phyloP scores from a whole-genome alignment of 1,140 invertebrate genomes.

The Cyrtorhinus lividipennis region DNA sequence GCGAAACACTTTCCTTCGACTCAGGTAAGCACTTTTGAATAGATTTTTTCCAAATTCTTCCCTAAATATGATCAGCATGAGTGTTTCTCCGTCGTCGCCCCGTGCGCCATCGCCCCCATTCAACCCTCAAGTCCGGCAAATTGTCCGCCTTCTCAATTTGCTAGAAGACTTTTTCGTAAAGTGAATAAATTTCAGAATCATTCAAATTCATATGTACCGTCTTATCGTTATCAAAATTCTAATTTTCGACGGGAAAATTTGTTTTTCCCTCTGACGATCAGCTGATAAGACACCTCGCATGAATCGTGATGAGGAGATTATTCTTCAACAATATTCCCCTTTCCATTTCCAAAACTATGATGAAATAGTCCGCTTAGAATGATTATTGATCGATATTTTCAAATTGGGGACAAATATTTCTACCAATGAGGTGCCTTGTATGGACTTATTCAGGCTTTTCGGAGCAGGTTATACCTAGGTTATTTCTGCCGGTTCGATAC shows the following conservation, averaged over 20 bases:
- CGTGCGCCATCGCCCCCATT: neutral
- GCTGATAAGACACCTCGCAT: neutral
- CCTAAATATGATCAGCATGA: neutral
- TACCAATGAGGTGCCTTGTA: too few relatives aligned
- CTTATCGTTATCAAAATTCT: neutral
- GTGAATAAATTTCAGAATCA: neutral
- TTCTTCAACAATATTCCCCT: too few relatives aligned
- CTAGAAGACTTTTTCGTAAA: neutral
- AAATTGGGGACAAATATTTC: too few relatives aligned
- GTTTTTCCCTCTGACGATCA: neutral
- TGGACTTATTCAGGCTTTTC: too few relatives aligned
- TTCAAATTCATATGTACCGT: neutral
- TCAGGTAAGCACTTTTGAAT: neutral
- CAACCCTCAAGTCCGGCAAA: neutral
- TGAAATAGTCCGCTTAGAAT: too few relatives aligned
- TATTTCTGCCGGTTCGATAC: too few relatives aligned
- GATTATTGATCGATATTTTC: too few relatives aligned
- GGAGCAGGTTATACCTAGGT: too few relatives aligned
- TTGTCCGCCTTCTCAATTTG: neutral
- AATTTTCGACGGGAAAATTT: neutral
- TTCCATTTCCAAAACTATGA: too few relatives aligned
- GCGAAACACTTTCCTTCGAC: slow-evolving; percentile 12
- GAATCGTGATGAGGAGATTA: too few relatives aligned
- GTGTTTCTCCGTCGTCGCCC: neutral
- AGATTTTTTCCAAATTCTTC: neutral